Percentiles rank a stretch among this genome's conserved stretches.
These are phyloP conservation scores for Syngnathus acus DNA, from an alignment of 2,797 vertebrate species.

Conservation along the genomic window DNA sequence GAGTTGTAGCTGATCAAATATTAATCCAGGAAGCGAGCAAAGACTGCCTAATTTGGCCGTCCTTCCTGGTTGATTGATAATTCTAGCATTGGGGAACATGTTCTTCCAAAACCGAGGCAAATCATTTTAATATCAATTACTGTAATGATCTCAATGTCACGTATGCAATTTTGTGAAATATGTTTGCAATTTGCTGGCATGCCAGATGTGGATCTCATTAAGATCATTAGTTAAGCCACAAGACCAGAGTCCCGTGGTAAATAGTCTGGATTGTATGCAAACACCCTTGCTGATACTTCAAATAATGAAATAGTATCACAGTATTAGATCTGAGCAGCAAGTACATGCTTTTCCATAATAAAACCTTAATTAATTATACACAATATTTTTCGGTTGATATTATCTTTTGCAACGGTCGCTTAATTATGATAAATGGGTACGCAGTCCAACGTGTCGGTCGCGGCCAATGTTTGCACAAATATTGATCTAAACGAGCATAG, in stretches of 20 bases:
- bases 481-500: not conserved
- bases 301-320: no score
- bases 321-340: no score
- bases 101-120: not conserved
- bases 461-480: not conserved
- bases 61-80: slow-evolving; percentile 8
- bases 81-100: not conserved
- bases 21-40: slow-evolving; percentile 54
- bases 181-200: no score
- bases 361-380: not conserved
- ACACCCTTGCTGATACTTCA: no score
- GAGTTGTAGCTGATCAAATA: slow-evolving; percentile 75
- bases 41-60: slow-evolving; percentile 11
- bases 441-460: not conserved
- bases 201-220: no score
- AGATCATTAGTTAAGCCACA: no score
- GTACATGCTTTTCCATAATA: no score
- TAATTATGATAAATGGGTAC: not conserved
- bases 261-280: no score
- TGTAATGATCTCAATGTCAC: not conserved
- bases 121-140: not conserved
- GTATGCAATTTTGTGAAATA: no score
- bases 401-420: not conserved
- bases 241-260: no score
- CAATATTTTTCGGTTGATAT: not conserved